Conservation (phyloP, 2,113 vertebrate species). For the Alosa alosa region DNA sequence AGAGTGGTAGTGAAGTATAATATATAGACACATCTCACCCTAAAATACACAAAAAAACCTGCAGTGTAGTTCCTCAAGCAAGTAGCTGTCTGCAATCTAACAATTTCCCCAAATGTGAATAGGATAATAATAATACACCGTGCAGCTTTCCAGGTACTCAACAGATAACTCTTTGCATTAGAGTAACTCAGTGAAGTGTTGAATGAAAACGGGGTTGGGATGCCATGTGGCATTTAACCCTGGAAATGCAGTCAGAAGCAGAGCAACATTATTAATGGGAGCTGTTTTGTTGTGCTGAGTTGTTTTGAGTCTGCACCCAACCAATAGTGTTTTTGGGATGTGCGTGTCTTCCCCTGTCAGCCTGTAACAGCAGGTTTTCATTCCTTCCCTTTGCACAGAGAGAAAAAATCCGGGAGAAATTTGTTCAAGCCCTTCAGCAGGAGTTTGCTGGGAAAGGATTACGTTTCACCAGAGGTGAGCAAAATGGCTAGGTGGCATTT, state of each 20-base stretch:
- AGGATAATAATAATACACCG: neutral
- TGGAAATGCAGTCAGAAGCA: no score
- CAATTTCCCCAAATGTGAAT: no score
- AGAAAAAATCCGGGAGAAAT: conserved; percentile 94
- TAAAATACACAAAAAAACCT: neutral
- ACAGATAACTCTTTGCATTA: neutral
- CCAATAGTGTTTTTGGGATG: no score
- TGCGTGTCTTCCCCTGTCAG: neutral
- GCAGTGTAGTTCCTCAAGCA: no score
- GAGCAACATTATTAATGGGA: no score
- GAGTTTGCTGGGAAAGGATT: conserved; percentile 96
- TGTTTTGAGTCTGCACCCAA: no score
- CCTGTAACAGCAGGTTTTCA: neutral
- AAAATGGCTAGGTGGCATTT: neutral
- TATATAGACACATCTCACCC: neutral
- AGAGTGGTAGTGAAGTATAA: neutral
- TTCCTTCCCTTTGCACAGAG: conserved; percentile 70
- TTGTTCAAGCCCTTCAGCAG: conserved; percentile 88
- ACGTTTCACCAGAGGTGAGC: conserved; percentile 87
- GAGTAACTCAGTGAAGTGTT: neutral
- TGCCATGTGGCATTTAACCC: neutral
- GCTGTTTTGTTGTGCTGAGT: no score
- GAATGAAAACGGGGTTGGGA: neutral
- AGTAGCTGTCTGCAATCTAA: no score
- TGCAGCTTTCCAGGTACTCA: neutral